Conservation (phyloP, 2,888 invertebrate species). For the Ptilodon capucinus region DNA sequence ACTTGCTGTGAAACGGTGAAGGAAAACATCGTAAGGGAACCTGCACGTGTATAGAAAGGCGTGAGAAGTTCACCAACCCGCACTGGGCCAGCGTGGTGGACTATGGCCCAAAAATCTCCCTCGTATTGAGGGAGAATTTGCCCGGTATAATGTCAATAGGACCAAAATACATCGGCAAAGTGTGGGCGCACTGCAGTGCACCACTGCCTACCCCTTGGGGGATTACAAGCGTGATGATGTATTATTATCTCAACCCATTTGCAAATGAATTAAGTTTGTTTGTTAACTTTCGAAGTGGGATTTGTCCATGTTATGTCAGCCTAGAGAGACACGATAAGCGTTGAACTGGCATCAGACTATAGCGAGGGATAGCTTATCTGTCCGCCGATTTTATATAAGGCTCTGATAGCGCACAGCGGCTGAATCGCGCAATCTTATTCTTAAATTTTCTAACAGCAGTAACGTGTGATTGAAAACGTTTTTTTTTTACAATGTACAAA, state of each 20-base stretch:
- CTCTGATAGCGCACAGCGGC: background rate
- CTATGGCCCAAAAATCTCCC: no score
- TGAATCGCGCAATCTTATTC: background rate
- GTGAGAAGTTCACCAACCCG: no score
- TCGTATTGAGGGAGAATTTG: no score
- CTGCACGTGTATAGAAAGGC: no score
- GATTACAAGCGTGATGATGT: background rate
- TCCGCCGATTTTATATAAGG: background rate
- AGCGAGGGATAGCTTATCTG: background rate
- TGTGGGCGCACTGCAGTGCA: background rate
- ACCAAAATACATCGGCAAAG: no score
- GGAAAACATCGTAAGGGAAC: no score
- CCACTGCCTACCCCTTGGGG: background rate
- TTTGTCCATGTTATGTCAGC: background rate
- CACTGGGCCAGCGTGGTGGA: no score
- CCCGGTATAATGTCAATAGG: no score
- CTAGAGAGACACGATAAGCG: background rate
- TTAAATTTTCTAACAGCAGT: no score
- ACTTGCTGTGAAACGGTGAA: no score
- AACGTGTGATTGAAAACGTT: no score
- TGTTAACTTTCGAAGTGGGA: background rate
- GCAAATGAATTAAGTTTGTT: background rate
- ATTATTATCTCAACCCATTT: background rate
- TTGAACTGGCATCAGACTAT: background rate
- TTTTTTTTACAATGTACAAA: no score